Evolutionary conservation across 2,888 invertebrate species (phyloP).

Genomic region (Protophormia terraenovae): DNA sequence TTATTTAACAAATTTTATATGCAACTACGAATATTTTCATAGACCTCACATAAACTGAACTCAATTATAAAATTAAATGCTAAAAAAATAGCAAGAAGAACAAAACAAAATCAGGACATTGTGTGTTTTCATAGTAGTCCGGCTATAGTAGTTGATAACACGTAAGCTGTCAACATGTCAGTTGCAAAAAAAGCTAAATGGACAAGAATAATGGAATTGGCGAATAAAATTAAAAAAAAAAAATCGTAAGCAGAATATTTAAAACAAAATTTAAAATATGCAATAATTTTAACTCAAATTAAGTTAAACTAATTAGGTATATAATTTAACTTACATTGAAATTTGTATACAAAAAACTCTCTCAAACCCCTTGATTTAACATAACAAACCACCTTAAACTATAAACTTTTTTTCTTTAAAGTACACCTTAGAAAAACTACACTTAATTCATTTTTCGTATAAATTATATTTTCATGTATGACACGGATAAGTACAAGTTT

Average conservation of each 20-base stretch:
- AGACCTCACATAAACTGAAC: background rate
- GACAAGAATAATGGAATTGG: too few relatives aligned
- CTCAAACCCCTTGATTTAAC: too few relatives aligned
- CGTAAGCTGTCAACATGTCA: background rate
- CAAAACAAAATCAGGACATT: background rate
- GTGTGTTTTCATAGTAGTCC: background rate
- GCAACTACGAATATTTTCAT: background rate
- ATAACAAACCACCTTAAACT: background rate
- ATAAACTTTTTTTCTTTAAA: background rate
- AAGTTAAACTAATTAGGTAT: too few relatives aligned
- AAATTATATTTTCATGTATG: conserved; percentile 33
- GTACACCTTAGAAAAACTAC: background rate
- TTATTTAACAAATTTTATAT: background rate
- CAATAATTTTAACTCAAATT: too few relatives aligned
- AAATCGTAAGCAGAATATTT: too few relatives aligned
- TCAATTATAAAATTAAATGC: background rate
- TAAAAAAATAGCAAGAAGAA: background rate
- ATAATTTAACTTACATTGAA: too few relatives aligned
- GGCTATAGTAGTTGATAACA: background rate
- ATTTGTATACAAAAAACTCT: too few relatives aligned
- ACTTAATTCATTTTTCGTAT: conserved; percentile 7
- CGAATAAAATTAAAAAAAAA: too few relatives aligned
- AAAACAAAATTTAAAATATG: too few relatives aligned
- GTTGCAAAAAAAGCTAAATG: background rate
- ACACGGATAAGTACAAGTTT: background rate